phyloP scores from a whole-genome alignment of 1,140 invertebrate genomes.

The Aplysia californica region DNA sequence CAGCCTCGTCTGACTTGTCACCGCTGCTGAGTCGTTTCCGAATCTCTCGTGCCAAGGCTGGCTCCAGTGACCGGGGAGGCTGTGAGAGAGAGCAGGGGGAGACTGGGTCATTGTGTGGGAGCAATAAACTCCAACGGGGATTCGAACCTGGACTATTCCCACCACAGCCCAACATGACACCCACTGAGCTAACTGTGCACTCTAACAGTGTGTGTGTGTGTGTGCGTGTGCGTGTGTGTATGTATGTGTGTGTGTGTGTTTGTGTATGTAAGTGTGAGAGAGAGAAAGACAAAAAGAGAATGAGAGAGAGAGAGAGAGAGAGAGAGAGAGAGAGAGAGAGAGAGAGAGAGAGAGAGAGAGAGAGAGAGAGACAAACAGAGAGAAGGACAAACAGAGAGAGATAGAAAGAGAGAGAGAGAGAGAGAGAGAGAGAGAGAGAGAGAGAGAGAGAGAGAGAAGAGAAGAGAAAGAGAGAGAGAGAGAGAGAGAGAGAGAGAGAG shows the following conservation, averaged over 20 bases:
- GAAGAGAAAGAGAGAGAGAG: not conserved
- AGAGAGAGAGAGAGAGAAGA: not conserved
- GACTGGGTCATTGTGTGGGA: not conserved
- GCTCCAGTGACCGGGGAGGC: slow-evolving; percentile 5
- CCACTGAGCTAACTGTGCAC: no score
- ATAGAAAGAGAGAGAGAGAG: no score
- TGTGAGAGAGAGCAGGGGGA: not conserved
- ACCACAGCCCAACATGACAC: no score
- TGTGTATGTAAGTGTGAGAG: no score
- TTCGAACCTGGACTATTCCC: no score
- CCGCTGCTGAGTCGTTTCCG: not conserved
- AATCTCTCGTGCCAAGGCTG: not conserved
- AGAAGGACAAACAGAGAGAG: no score
- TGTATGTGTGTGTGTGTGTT: no score
- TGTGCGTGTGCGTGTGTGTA: no score
- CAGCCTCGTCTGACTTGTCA: not conserved
- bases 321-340: not conserved
- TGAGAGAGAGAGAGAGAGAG: not conserved
- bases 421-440: not conserved
- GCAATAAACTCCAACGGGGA: not conserved
- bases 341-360: no score
- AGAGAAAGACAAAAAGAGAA: not conserved
- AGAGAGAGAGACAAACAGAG: no score
- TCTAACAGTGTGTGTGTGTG: no score
- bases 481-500: not conserved